Evolutionary conservation across 2,797 vertebrate species (phyloP).

Genomic region (Glyptemys insculpta): DNA sequence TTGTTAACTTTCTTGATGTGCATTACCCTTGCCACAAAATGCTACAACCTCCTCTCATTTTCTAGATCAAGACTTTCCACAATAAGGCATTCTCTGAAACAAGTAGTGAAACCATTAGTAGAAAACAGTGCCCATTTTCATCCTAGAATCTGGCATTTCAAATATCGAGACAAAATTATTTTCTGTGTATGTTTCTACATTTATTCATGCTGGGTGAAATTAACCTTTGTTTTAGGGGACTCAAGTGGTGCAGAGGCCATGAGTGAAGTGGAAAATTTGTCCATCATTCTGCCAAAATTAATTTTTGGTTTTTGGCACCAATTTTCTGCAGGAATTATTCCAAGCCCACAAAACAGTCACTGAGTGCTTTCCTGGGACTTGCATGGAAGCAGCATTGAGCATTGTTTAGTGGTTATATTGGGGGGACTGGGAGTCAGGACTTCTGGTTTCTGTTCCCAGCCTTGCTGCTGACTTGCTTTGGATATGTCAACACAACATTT

Average conservation of each 20-base stretch:
- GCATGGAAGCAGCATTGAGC: neutral
- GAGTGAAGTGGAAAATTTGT: neutral
- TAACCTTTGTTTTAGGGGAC: neutral
- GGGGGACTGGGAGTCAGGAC: neutral
- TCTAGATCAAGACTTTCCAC: neutral
- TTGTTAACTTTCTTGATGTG: neutral
- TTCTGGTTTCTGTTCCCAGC: neutral
- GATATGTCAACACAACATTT: neutral
- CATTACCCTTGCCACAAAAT: neutral
- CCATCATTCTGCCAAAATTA: neutral
- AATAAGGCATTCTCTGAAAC: neutral
- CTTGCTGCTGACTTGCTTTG: neutral
- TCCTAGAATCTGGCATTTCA: neutral
- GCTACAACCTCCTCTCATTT: neutral
- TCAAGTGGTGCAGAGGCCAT: neutral
- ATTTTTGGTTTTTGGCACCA: neutral
- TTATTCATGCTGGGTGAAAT: neutral
- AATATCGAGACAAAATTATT: neutral
- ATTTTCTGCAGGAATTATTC: neutral
- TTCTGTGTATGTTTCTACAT: neutral
- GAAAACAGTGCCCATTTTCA: neutral
- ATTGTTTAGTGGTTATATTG: neutral
- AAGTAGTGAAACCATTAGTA: neutral
- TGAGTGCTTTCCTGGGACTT: neutral
- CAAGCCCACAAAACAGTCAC: neutral